Conservation (phyloP, 2,797 vertebrate genomes). For the Acanthiza pusilla region DNA sequence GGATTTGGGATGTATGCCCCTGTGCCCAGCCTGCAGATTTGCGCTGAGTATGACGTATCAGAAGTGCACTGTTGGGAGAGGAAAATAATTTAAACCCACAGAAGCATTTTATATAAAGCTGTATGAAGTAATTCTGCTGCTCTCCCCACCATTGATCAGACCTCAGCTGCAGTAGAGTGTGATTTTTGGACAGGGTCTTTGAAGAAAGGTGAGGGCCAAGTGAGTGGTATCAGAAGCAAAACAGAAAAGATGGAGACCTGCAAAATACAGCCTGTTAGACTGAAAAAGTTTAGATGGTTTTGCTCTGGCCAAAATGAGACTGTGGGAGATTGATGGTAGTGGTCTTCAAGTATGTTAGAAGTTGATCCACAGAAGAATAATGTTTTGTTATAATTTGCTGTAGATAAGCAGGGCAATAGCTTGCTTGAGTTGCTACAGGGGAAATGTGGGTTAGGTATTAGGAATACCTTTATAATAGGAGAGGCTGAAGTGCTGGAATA, state of each 20-base stretch:
- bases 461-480: background rate
- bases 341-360: background rate
- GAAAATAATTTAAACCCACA: background rate
- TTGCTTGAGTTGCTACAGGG: background rate
- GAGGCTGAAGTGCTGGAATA: background rate
- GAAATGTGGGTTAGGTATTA: background rate
- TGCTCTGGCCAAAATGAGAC: background rate
- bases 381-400: background rate
- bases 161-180: background rate
- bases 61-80: background rate
- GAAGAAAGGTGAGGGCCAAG: background rate
- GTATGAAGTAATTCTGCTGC: background rate
- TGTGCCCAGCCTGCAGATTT: background rate
- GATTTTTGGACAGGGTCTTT: background rate
- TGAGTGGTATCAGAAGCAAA: background rate
- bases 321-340: background rate
- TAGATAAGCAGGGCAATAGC: background rate
- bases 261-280: background rate
- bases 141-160: background rate
- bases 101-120: background rate
- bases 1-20: background rate
- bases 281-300: background rate
- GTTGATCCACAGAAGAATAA: background rate
- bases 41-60: background rate
- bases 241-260: background rate